Conservation (phyloP, 92 coral and sea anemone species). For the Parazoanthus swiftii region DNA sequence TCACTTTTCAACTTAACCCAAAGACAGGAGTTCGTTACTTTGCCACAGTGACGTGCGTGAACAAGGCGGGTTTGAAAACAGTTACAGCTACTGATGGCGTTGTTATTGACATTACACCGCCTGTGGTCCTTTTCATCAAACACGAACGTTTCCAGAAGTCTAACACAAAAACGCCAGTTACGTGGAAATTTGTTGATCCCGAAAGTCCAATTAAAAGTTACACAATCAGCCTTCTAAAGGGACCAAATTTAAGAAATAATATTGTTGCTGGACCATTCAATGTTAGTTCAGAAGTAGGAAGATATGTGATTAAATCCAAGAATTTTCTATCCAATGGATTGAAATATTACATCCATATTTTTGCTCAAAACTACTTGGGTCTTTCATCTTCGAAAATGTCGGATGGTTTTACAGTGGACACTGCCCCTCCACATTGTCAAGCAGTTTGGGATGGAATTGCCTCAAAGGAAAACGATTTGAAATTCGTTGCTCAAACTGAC, state of each 20-base stretch:
- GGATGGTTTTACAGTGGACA: constrained; percentile 83
- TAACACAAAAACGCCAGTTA: constrained; percentile 41
- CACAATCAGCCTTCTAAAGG: constrained; percentile 36
- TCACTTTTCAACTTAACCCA: constrained; percentile 42
- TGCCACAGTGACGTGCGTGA: constrained; percentile 84
- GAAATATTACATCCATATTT: constrained; percentile 63
- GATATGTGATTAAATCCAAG: constrained; percentile 47
- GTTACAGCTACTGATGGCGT: constrained; percentile 76
- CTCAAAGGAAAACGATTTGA: constrained; percentile 43
- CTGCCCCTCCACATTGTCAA: constrained; percentile 78
- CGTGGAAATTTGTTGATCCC: constrained; percentile 73
- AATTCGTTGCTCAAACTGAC: constrained; percentile 61
- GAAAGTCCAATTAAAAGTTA: constrained; percentile 73
- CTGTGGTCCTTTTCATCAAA: constrained; percentile 52
- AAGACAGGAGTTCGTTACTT: constrained; percentile 80
- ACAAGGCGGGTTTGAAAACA: constrained; percentile 76
- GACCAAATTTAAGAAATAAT: not conserved
- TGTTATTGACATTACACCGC: constrained; percentile 82
- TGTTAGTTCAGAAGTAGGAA: constrained; percentile 46
- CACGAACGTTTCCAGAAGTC: constrained; percentile 72
- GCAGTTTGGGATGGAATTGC: constrained; percentile 74
- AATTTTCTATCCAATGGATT: constrained; percentile 53
- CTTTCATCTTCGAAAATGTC: constrained; percentile 61
- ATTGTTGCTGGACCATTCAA: constrained; percentile 61
- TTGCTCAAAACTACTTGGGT: constrained; percentile 78